phyloP scores from a whole-genome alignment of 2,797 vertebrate genomes.

The Acrocephalus scirpaceus region DNA sequence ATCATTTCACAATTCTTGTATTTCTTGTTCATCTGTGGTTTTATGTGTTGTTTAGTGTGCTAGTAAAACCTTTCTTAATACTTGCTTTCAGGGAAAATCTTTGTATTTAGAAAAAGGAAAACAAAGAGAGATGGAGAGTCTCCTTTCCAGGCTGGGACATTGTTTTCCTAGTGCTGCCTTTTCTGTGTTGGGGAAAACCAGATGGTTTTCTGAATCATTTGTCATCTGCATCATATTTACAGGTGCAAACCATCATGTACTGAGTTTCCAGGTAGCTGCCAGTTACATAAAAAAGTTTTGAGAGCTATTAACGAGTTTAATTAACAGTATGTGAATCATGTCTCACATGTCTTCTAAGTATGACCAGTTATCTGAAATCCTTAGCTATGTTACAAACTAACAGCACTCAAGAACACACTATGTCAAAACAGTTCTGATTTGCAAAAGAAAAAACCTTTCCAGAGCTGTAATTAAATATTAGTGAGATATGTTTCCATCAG shows the following conservation, averaged over 20 bases:
- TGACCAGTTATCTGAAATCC: not conserved
- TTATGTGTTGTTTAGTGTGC: not conserved
- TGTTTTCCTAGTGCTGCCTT: not conserved
- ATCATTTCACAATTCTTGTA: not conserved
- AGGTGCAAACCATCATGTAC: not conserved
- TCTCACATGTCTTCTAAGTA: not conserved
- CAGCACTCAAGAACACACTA: not conserved
- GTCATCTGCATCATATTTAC: not conserved
- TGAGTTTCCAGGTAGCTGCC: constrained; percentile 20
- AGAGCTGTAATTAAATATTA: not conserved
- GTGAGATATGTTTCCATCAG: not conserved
- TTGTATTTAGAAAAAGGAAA: not conserved
- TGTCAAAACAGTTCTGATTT: constrained; percentile 14
- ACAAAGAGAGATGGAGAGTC: not conserved
- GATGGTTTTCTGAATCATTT: not conserved
- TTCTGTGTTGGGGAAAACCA: not conserved
- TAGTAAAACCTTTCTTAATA: not conserved
- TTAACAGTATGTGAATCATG: constrained; percentile 21
- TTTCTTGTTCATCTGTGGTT: not conserved
- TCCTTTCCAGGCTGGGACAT: not conserved
- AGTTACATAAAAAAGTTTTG: not conserved
- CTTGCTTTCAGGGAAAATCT: not conserved
- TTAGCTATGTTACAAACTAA: not conserved
- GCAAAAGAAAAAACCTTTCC: not conserved
- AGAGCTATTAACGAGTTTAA: constrained; percentile 35